Evolutionary conservation across 2,797 vertebrate genomes (phyloP).

Genomic region (Tiaroga cobitis): DNA sequence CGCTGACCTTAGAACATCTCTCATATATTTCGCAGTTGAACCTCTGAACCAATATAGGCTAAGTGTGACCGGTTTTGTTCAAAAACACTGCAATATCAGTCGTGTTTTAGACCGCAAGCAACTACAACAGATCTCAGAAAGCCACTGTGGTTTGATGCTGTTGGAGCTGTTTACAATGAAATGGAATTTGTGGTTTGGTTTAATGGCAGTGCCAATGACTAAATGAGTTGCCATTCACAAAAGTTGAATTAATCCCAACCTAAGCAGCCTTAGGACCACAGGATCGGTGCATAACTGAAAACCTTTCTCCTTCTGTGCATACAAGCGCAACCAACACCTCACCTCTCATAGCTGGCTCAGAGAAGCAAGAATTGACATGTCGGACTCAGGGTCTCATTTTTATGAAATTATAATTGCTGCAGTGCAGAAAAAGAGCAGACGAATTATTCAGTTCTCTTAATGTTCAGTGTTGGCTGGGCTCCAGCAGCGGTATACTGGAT

Average conservation of each 20-base stretch:
- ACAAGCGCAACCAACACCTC: slow-evolving; percentile 3
- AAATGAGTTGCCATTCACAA: slow-evolving; percentile 44
- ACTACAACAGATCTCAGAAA: slow-evolving; percentile 48
- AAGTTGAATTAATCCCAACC: slow-evolving; percentile 14
- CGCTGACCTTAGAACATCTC: not conserved
- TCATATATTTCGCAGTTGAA: slow-evolving; percentile 47
- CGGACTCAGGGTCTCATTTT: not conserved
- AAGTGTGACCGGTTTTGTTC: slow-evolving; percentile 60
- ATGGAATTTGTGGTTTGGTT: slow-evolving; percentile 56
- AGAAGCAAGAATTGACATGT: slow-evolving; percentile 23
- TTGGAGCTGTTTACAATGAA: slow-evolving; percentile 37
- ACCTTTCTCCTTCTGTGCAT: not conserved
- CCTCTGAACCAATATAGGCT: slow-evolving; percentile 26
- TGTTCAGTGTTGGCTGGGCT: slow-evolving; percentile 42
- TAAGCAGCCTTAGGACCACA: slow-evolving; percentile 24
- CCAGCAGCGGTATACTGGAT: slow-evolving; percentile 52
- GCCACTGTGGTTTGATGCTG: slow-evolving; percentile 24
- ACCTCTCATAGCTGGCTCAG: not conserved
- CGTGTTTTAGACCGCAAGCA: slow-evolving; percentile 26
- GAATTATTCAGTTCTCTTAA: slow-evolving; percentile 39
- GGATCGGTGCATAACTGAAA: not conserved
- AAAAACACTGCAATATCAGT: slow-evolving; percentile 58
- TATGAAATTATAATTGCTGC: slow-evolving; percentile 55
- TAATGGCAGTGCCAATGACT: slow-evolving; percentile 27
- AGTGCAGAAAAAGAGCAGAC: slow-evolving; percentile 40